A percentile compares a stretch with the other conserved stretches of the same genome.
Conservation (phyloP, 2,888 invertebrate genomes). For the Tetramorium bicarinatum region DNA sequence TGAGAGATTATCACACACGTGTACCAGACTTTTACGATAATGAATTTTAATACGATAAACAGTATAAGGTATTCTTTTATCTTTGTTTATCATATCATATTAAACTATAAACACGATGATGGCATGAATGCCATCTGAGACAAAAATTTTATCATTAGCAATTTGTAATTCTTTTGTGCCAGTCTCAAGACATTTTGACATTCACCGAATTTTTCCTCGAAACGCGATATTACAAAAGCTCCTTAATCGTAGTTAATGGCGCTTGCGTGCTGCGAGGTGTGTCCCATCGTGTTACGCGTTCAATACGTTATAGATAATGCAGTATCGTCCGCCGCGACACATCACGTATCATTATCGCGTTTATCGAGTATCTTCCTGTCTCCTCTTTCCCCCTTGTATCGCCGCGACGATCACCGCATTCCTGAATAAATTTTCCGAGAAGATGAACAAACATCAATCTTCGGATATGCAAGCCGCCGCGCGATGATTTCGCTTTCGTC, state of each 20-base stretch:
- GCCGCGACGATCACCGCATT: constrained; percentile 1
- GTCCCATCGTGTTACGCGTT: constrained; percentile 11
- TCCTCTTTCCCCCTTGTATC: neutral
- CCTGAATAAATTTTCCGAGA: constrained; percentile 49
- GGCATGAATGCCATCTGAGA: neutral
- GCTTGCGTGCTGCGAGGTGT: constrained; percentile 23
- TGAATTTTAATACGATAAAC: neutral
- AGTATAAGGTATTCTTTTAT: neutral
- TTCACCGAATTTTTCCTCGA: neutral
- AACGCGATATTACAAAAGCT: neutral
- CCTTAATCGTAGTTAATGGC: constrained; percentile 10
- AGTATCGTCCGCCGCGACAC: constrained; percentile 27
- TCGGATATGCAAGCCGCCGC: neutral
- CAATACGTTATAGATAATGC: constrained; percentile 17
- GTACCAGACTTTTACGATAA: neutral
- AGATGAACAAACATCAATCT: constrained; percentile 48
- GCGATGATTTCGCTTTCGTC: constrained; percentile 37
- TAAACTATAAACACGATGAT: neutral
- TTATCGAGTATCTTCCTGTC: neutral
- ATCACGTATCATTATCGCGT: constrained; percentile 25
- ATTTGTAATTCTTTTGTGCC: neutral
- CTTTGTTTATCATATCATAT: neutral
- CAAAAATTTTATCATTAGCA: neutral
- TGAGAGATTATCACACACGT: neutral
- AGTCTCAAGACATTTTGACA: no score